phyloP scores from a whole-genome alignment of 2,888 invertebrate genomes.

The Agriotes lineatus region DNA sequence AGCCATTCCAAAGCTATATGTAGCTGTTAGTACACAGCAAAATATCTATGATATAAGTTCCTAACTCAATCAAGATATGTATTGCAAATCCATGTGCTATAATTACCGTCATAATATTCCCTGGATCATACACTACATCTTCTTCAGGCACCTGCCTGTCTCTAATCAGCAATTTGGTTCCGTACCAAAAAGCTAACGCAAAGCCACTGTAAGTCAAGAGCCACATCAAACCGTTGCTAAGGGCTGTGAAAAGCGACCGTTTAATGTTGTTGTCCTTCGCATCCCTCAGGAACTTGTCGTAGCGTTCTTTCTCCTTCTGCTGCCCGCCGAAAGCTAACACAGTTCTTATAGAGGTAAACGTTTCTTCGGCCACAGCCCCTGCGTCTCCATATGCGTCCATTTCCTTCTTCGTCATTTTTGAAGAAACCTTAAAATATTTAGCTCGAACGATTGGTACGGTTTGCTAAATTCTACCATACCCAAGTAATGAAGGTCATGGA shows the following conservation, averaged over 20 bases:
- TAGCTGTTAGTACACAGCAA: slow-evolving; percentile 81
- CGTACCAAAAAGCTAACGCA: slow-evolving; percentile 88
- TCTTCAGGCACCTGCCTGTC: slow-evolving; percentile 65
- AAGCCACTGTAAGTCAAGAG: slow-evolving; percentile 83
- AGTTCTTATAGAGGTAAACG: slow-evolving; percentile 78
- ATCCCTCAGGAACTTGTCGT: slow-evolving; percentile 71
- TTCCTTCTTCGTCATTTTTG: slow-evolving; percentile 75
- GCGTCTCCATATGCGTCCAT: slow-evolving; percentile 81
- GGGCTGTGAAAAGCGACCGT: slow-evolving; percentile 75
- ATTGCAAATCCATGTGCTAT: too few relatives aligned
- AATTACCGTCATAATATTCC: too few relatives aligned
- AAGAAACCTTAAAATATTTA: slow-evolving; percentile 75
- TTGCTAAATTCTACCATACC: slow-evolving; percentile 73
- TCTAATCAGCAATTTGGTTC: slow-evolving; percentile 71
- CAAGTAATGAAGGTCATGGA: too few relatives aligned
- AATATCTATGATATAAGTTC: slow-evolving; percentile 81
- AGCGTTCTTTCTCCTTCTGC: slow-evolving; percentile 76
- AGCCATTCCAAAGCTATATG: slow-evolving; percentile 84
- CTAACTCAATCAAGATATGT: too few relatives aligned
- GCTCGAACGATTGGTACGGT: too few relatives aligned
- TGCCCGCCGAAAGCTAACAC: slow-evolving; percentile 86
- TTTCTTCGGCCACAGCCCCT: slow-evolving; percentile 83
- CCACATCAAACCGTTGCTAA: slow-evolving; percentile 81
- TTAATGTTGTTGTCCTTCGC: slow-evolving; percentile 78
- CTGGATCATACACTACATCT: slow-evolving; percentile 68